These are phyloP conservation scores for Atrichornis clamosus DNA, from an alignment of 2,113 vertebrate genomes.

Conservation along the genomic window DNA sequence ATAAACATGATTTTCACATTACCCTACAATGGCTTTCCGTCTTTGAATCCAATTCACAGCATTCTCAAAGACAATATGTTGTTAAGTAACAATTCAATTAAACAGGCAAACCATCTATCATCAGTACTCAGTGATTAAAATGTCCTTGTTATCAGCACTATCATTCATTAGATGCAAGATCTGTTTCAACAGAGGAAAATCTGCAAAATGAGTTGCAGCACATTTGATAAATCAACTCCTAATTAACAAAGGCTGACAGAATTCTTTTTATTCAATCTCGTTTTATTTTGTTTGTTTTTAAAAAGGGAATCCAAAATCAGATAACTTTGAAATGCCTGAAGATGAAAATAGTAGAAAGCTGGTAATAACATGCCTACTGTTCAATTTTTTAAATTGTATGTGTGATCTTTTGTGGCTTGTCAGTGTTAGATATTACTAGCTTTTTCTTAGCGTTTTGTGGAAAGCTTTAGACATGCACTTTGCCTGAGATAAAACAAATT, in stretches of 20 bases:
- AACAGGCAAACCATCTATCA: conserved; percentile 55
- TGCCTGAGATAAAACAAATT: neutral
- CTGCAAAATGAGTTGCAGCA: conserved; percentile 28
- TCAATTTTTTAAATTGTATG: neutral
- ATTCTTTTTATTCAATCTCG: neutral
- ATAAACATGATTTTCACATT: neutral
- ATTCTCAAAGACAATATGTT: conserved; percentile 14
- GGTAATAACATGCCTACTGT: neutral
- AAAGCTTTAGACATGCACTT: neutral
- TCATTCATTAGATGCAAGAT: conserved; percentile 56
- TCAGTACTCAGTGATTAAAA: conserved; percentile 65
- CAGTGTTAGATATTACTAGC: neutral
- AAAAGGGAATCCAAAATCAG: neutral
- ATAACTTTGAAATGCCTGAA: neutral
- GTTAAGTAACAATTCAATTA: conserved; percentile 68
- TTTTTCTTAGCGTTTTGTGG: neutral
- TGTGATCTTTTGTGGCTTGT: neutral
- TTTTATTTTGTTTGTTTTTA: neutral
- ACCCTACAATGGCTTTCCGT: neutral
- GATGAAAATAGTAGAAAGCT: neutral
- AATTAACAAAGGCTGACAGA: conserved; percentile 40
- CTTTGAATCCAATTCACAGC: neutral
- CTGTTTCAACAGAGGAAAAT: conserved; percentile 29
- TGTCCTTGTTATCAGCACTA: conserved; percentile 54
- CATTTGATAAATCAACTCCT: conserved; percentile 62